These are phyloP conservation scores for Rhabdomys pumilio DNA, from an alignment of 2,797 vertebrate genomes.

Conservation along the genomic window DNA sequence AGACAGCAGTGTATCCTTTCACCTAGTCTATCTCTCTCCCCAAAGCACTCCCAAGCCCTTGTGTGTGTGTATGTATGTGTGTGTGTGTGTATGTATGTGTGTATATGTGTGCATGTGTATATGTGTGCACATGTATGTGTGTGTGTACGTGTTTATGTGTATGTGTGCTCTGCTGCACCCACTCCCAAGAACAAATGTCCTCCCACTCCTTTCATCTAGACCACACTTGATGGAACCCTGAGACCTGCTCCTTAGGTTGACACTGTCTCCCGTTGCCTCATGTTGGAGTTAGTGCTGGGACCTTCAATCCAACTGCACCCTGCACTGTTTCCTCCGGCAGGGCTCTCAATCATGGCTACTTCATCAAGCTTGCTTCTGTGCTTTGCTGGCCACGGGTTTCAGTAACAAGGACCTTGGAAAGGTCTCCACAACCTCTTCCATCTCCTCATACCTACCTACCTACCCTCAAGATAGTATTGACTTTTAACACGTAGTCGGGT, in stretches of 20 bases:
- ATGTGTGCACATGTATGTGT: background rate
- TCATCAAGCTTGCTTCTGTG: background rate
- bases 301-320: too few relatives aligned
- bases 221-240: background rate
- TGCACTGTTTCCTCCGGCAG: background rate
- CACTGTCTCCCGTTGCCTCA: background rate
- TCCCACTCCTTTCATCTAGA: background rate
- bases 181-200: background rate
- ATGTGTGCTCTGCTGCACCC: background rate
- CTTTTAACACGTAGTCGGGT: background rate
- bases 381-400: background rate
- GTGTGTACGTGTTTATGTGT: background rate
- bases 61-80: too few relatives aligned
- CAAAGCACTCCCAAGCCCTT: background rate
- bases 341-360: background rate
- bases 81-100: background rate
- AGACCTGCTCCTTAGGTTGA: background rate
- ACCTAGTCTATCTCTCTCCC: background rate
- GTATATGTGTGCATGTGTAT: background rate
- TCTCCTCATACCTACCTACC: background rate
- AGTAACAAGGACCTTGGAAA: background rate
- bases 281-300: background rate
- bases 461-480: background rate
- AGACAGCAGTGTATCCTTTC: background rate
- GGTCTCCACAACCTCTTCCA: background rate